Conservation (phyloP, 37 sponge, comb jelly and placozoan species). For the Dysidea cf. avara region DNA sequence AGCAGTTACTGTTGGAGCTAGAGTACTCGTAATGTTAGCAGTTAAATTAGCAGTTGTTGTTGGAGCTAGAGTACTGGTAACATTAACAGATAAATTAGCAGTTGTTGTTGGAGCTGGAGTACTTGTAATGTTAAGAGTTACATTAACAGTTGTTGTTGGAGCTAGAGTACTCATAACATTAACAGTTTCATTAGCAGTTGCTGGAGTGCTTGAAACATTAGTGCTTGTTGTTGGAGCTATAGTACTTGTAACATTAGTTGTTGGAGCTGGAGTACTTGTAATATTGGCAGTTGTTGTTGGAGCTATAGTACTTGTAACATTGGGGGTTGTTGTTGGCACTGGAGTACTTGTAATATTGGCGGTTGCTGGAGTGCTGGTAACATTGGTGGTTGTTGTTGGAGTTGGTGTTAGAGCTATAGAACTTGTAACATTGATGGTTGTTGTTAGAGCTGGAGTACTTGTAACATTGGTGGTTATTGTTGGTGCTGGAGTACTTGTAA, state of each 20-base stretch:
- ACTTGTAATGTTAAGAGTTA: neutral
- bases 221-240: neutral
- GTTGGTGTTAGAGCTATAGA: neutral
- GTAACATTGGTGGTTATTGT: neutral
- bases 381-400: neutral
- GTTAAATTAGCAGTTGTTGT: too few species aligned
- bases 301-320: neutral
- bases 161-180: neutral
- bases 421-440: conserved; percentile 2
- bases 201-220: neutral
- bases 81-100: neutral
- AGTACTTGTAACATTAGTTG: neutral
- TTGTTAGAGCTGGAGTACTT: neutral
- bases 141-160: neutral
- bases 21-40: too few species aligned
- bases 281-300: neutral
- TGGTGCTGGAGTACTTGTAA: neutral
- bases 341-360: neutral
- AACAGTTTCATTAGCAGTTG: neutral
- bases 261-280: neutral
- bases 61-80: too few species aligned
- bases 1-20: too few species aligned
- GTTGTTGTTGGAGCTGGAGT: neutral
- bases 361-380: neutral
- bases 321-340: conserved; percentile 6